phyloP scores from a whole-genome alignment of 2,113 vertebrate species.

The Ailuropoda melanoleuca region DNA sequence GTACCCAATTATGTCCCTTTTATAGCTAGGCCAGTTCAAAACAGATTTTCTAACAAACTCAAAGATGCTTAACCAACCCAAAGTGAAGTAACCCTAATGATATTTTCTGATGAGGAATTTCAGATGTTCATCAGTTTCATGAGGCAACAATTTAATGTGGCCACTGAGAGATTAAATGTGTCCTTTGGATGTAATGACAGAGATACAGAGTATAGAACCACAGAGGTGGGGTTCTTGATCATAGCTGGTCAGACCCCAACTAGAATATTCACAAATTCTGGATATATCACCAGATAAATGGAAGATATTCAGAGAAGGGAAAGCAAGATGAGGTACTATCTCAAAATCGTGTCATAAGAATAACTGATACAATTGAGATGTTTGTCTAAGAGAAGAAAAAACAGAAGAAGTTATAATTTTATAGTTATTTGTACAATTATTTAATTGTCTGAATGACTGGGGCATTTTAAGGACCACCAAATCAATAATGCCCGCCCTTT shows the following conservation, averaged over 20 bases:
- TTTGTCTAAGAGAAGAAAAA: neutral
- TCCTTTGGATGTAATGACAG: neutral
- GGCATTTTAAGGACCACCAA: neutral
- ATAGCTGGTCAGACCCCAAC: neutral
- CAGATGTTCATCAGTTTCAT: neutral
- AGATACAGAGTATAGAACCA: neutral
- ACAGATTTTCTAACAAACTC: neutral
- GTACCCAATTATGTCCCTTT: neutral
- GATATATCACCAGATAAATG: neutral
- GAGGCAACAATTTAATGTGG: neutral
- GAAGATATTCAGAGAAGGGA: neutral
- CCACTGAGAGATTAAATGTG: neutral
- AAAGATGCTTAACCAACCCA: neutral
- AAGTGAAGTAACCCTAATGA: neutral
- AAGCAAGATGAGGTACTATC: neutral
- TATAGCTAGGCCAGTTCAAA: neutral
- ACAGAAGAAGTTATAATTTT: neutral
- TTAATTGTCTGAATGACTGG: neutral
- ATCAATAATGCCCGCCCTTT: neutral
- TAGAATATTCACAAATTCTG: neutral
- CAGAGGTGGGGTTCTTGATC: neutral
- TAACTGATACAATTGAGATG: neutral
- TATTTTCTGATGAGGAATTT: neutral
- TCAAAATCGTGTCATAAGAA: conserved; percentile 32
- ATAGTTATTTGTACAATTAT: neutral